Percentiles rank a stretch among this genome's conserved stretches.
These are phyloP conservation scores for Carduelis carduelis DNA, from an alignment of 2,797 vertebrate genomes.

Conservation along the genomic window DNA sequence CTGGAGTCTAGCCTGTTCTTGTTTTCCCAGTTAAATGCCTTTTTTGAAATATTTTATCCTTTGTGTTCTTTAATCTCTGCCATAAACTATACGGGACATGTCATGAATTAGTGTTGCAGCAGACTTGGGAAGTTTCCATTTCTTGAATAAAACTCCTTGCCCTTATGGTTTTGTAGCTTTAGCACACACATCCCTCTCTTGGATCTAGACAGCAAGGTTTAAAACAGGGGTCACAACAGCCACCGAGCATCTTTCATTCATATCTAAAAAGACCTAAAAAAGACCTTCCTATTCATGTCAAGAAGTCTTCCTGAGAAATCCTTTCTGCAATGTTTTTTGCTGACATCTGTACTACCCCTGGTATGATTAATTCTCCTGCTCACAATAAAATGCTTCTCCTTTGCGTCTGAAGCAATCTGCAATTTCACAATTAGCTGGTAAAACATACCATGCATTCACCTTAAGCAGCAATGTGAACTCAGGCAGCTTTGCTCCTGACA, in stretches of 20 bases:
- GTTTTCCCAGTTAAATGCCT: constrained; percentile 65
- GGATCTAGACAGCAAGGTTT: background rate
- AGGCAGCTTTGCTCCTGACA: constrained; percentile 32
- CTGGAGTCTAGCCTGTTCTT: constrained; percentile 62
- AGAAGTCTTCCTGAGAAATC: constrained; percentile 57
- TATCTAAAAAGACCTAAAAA: constrained; percentile 15
- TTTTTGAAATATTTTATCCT: constrained; percentile 72
- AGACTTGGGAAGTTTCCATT: background rate
- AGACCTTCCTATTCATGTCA: constrained; percentile 34
- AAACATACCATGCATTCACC: constrained; percentile 51
- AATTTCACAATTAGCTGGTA: constrained; percentile 60
- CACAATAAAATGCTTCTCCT: constrained; percentile 69
- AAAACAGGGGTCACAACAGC: constrained; percentile 9
- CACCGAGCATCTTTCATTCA: background rate
- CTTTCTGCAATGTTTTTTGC: constrained; percentile 56
- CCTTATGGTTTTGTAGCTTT: background rate
- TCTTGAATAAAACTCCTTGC: background rate
- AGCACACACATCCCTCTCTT: background rate
- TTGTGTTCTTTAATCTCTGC: constrained; percentile 75
- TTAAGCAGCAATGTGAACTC: constrained; percentile 42
- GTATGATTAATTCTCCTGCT: constrained; percentile 67
- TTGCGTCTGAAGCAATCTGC: constrained; percentile 46
- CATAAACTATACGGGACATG: constrained; percentile 55
- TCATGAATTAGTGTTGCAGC: constrained; percentile 31
- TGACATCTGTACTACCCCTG: constrained; percentile 63